These are phyloP conservation scores for Chrysina gloriosa DNA, from an alignment of 2,888 invertebrate species.

Conservation along the genomic window DNA sequence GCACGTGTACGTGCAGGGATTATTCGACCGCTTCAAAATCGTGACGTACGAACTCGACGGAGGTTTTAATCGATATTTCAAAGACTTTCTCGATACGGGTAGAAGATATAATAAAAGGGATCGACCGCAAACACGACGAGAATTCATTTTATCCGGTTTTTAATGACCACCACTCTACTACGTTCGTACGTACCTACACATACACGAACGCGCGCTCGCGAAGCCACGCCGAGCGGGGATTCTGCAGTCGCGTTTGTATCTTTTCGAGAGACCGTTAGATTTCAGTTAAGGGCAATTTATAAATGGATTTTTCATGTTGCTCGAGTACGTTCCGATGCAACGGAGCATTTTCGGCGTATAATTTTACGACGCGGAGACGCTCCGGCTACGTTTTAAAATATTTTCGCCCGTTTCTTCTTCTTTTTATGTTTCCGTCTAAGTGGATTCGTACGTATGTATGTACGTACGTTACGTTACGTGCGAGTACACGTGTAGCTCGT, in stretches of 20 bases:
- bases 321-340: slow-evolving; percentile 34
- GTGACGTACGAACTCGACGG: no score
- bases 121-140: not conserved
- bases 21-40: no score
- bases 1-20: no score
- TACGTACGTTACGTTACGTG: slow-evolving; percentile 18
- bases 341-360: slow-evolving; percentile 37
- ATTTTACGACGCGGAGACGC: slow-evolving; percentile 34
- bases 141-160: no score
- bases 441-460: slow-evolving; percentile 11
- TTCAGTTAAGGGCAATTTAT: slow-evolving; percentile 41
- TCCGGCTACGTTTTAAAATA: slow-evolving; percentile 28
- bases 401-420: slow-evolving; percentile 25
- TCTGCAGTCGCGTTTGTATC: slow-evolving; percentile 16
- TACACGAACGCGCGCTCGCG: not conserved
- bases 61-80: no score
- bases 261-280: slow-evolving; percentile 35
- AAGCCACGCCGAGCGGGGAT: not conserved
- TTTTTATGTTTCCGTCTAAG: slow-evolving; percentile 7
- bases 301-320: slow-evolving; percentile 43
- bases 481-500: slow-evolving; percentile 12
- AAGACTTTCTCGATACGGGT: no score
- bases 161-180: slow-evolving; percentile 23
- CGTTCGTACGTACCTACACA: slow-evolving; percentile 16
- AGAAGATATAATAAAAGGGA: not conserved